Evolutionary conservation across 2,113 vertebrate species (phyloP), one percentile per base, ranked within the genome.

Genomic region (Periophthalmus modestus): DNA sequence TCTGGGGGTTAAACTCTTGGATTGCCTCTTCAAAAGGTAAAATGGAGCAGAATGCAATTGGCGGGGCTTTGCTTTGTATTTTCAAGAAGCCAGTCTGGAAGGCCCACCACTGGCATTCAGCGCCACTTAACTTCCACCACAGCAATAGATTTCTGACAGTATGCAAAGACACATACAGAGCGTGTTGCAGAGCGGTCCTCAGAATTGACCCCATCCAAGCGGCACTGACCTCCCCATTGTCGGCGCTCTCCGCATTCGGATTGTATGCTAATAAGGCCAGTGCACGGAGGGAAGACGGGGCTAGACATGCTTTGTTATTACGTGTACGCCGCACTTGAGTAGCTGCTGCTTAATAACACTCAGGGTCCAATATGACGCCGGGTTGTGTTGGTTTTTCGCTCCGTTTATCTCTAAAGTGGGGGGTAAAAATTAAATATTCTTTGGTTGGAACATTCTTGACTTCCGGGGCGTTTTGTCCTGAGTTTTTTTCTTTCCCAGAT

Each of bases 221-320:
- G 71, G 81, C 83, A 84, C 71, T 92, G 93, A 93, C 92, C 93
- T 82, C 88, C 66, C 83, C 87, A 89, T 93, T 94, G 92, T 89
- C 67, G 84, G 75, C 46, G 82, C 82, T 88, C 89, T 85, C 86
- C 79, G 92, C 92, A 93, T 94, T 92, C 92, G 92, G 92, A 94
- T 94, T 91, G 88, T 92, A 93, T 94, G 91, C 91, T 92, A 94
- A 94, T 91, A 90, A 88, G 88, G 80, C 75, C 83, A 69, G 80
- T 50, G 69, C 77, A 78, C 50, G 77, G 84, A 79, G 80, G 76
- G 80, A 28, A 71, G 77, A 71, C 67, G 72, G 73, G 66, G 57
- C 39, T 48, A 85, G 80, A 82, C 66, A 65, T 34, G 82, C 87
- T 87, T 85, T 83, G 87, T 81, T 91, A 86, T 87, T 88, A 91